Evolutionary conservation across 2,797 vertebrate species (phyloP).

Genomic region (Rhynchonycteris naso): DNA sequence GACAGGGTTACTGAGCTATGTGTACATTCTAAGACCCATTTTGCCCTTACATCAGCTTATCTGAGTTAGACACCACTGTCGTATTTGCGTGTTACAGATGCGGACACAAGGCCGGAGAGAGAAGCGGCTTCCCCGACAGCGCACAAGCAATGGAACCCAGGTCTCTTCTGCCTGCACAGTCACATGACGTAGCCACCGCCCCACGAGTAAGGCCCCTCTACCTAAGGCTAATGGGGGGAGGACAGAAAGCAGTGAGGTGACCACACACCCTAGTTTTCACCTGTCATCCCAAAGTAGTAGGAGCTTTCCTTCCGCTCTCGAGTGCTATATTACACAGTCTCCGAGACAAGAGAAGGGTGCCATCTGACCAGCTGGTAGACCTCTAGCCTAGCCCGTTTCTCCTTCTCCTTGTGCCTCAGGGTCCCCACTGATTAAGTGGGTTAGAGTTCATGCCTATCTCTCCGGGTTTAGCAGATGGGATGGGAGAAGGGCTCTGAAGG

Average conservation of each 20-base stretch:
- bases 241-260: not conserved
- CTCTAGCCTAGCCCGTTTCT: not conserved
- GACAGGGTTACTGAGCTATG: not conserved
- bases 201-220: not conserved
- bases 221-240: not conserved
- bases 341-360: not conserved
- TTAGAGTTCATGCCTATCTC: not conserved
- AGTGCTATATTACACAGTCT: not conserved
- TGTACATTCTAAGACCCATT: not conserved
- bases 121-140: not conserved
- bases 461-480: not conserved
- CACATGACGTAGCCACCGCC: not conserved
- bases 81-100: not conserved
- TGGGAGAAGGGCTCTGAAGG: not conserved
- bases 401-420: not conserved
- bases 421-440: not conserved
- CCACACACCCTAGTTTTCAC: not conserved
- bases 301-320: not conserved
- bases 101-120: not conserved
- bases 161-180: not conserved
- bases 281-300: not conserved
- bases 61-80: not conserved
- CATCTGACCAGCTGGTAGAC: rapidly evolving
- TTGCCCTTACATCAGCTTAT: not conserved
- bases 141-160: not conserved